Base-by-base conservation (phyloP, 2,113 vertebrate species). In the Zosterops hypoxanthus region DNA sequence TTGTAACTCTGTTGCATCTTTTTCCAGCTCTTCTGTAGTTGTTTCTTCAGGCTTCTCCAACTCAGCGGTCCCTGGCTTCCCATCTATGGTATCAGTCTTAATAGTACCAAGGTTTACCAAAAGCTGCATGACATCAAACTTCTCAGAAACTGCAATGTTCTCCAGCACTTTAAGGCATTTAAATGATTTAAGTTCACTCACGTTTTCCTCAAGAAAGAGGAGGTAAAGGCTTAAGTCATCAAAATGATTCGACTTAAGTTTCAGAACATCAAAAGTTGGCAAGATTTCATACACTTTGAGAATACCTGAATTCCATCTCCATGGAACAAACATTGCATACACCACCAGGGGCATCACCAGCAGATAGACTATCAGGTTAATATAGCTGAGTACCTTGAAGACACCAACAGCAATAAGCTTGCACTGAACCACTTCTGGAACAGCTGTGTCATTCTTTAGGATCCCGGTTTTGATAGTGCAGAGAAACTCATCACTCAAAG, bases 81-180 rank as follows among this genome's bases (percentile, higher is more conserved):
- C 98, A 83, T 99, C 99, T 14, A 98, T 49, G 7, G 97, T 92
- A 24, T 99, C 99, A 9, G 98, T 98, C 97, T 98, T 99, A 93
- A 99, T 98, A 90, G 98, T 98, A 86, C 99, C 98, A 11, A 99
- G 97, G 86, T 98, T 98, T 42, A 96, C 98, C 72, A 99, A 97
- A 36, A 99, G 97, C 44, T 98, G 98, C 98, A 99, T 98, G 65
- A 98, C 97, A 93, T 99, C 99, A 33, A 99, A 97, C 24, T 97
- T 98, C 64, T 98, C 98, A 19, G 94, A 98, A 79, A 97, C 97
- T 80, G 98, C 98, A 95, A 99, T 97, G 95, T 99, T 98, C 97
- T 99, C 98, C 85, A 99, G 98, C 49, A 99, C 99, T 98, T 99
- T 99, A 42, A 99, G 98, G 91, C 99, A 99, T 87, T 99, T 99